Evolutionary conservation across 1,140 invertebrate genomes (phyloP), one percentile per base, ranked within the genome.

Genomic region (Oedothorax gibbosus): DNA sequence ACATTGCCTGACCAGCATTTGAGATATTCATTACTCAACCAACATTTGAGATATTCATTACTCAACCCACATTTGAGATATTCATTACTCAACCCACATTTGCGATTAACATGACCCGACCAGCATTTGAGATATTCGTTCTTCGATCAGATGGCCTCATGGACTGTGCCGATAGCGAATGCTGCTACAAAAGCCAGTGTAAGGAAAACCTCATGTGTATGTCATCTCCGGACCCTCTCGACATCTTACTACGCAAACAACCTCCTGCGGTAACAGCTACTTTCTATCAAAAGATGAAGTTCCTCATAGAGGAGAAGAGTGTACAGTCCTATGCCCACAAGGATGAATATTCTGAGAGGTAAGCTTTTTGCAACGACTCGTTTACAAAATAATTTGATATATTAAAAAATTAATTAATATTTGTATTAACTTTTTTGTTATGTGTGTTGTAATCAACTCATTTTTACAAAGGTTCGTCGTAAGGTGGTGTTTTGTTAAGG

Each of bases 161-260:
- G 53, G 98, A 99, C 91, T 99, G 98, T 89, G 95, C 98, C 89
- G 98, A 99, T 91, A 96, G 97, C 0, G 98, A 99, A 91, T 99
- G 98, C 90, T 99, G 97, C 90, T 92, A 93, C 66, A 94, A 93
- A 89, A 90, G 93, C 54, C 91, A 93, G 3, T 99, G 98, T 90
- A 93, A 94, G 86, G 94, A 93, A 66, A 96, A 95, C 88, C 94
- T 96, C 87, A 93, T 97, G 21, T 99, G 97, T 90, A 94, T 97
- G 1, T 95, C 95, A 0, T 95, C 96, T 0, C 95, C 96, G 5
- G 97, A 98, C 88, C 97, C 97, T 1, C 96, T 97, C 80, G 97
- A 98, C 89, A 97, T 98, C 78, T 92, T 99, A 1, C 91, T 99
- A 8, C 91, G 97, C 66, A 98, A 98, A 91, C 97, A 99, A 89